Conservation (phyloP, 2,113 vertebrate species). For the Dromas ardeola region DNA sequence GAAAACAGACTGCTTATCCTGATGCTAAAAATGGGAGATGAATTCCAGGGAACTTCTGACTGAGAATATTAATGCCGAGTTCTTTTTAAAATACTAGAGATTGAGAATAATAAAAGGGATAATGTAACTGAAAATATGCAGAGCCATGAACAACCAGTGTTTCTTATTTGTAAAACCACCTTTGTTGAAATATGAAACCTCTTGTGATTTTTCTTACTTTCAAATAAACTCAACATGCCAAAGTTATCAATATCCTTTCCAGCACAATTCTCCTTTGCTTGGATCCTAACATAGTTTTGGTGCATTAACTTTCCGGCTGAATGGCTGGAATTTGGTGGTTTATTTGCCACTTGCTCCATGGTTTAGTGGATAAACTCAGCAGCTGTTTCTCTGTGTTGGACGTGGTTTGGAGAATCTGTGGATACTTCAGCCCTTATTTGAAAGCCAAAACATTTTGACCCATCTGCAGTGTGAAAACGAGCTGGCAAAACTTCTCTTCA, state of each 20-base stretch:
- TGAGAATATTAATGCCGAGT: background rate
- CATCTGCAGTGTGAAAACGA: slow-evolving; percentile 64
- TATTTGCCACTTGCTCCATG: slow-evolving; percentile 68
- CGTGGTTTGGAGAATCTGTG: slow-evolving; percentile 65
- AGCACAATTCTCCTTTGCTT: slow-evolving; percentile 13
- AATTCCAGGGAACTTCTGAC: slow-evolving; percentile 3
- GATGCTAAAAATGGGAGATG: background rate
- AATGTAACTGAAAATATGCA: background rate
- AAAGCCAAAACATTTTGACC: slow-evolving; percentile 67
- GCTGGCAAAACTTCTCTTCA: slow-evolving; percentile 50
- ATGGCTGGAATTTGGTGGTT: slow-evolving; percentile 59
- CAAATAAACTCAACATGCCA: background rate
- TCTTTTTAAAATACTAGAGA: background rate
- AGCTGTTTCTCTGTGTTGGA: slow-evolving; percentile 69
- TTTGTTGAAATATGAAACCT: background rate
- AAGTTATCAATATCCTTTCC: slow-evolving; percentile 31
- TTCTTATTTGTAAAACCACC: background rate
- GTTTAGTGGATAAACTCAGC: slow-evolving; percentile 71
- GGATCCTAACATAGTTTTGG: slow-evolving; percentile 30
- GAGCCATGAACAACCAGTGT: background rate
- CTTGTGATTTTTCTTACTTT: background rate
- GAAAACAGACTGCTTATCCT: background rate
- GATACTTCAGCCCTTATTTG: slow-evolving; percentile 52
- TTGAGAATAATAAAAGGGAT: background rate
- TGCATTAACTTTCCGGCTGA: slow-evolving; percentile 44